Conservation (phyloP, 2,888 invertebrate genomes). For the Phyllotreta striolata region DNA sequence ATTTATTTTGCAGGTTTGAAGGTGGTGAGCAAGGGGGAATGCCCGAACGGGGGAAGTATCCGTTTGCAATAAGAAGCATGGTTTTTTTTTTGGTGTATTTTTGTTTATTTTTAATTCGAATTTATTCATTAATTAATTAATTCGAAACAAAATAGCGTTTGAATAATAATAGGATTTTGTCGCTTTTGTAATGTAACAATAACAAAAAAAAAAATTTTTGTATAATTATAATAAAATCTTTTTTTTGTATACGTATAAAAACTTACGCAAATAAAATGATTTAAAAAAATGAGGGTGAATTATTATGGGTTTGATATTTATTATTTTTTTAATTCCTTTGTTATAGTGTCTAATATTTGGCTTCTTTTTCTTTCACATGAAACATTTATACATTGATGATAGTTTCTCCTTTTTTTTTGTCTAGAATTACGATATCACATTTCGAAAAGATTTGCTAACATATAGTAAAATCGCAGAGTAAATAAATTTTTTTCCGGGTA, state of each 20-base stretch:
- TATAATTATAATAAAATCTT: too few relatives aligned
- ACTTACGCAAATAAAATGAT: conserved; percentile 5
- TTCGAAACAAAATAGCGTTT: background rate
- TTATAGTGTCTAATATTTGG: conserved; percentile 26
- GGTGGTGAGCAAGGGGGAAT: conserved; percentile 70
- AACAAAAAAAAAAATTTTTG: too few relatives aligned
- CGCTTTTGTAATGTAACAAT: too few relatives aligned
- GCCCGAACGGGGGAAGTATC: conserved; percentile 69
- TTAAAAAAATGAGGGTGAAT: background rate
- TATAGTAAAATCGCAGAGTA: conserved; percentile 33
- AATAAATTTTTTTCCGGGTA: background rate
- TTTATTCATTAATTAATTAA: conserved; percentile 24
- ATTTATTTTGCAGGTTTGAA: conserved; percentile 65
- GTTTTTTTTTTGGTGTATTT: too few relatives aligned
- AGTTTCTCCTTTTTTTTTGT: conserved; percentile 36
- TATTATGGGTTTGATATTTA: background rate
- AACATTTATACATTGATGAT: conserved; percentile 47
- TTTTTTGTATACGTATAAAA: too few relatives aligned
- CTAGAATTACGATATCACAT: conserved; percentile 48
- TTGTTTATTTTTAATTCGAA: conserved; percentile 21
- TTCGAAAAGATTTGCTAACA: conserved; percentile 46
- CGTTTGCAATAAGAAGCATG: conserved; percentile 59
- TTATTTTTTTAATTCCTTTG: background rate
- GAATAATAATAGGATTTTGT: too few relatives aligned
- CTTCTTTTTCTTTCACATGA: conserved; percentile 40